Evolutionary conservation across 2,888 invertebrate genomes (phyloP), one percentile per base, ranked within the genome.

Genomic region (Tachina fera): DNA sequence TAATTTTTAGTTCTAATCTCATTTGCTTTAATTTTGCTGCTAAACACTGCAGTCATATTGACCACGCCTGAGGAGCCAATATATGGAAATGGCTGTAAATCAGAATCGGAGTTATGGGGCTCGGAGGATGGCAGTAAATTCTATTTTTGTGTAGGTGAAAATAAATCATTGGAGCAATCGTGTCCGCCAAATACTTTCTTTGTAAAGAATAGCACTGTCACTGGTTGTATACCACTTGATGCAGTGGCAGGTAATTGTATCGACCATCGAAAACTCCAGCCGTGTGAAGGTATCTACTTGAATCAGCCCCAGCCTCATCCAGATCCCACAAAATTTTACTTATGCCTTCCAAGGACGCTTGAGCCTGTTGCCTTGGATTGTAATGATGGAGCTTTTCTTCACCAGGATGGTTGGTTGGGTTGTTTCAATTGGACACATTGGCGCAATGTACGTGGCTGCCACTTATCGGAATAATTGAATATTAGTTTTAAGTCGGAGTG

Each of bases 351-450:
- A 14, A 14, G 9, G 72, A n/a, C 19, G 85, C 74, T 31, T n/a
- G 8, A n/a, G 0, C 87, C 88, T 1, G 5, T 87, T 1, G 56
- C 70, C 16, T 45, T 89, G 43, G 0, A 43, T 3, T 90, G 90
- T 65, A 8, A 65, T 0, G 56, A 41, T 3, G 86, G 87, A 47
- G 90, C 88, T 0, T 90, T 89, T 67, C 67, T 87, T 13, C 78
- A 84, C 4, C 83, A 89, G 65, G 14, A 76, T 9, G 88, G 87
- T 8, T 88, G 70, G n/a, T 14, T 89, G 56, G 90, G 90, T 5
- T 90, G 89, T 51, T 87, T 88, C n/a, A 60, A 83, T 0, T 90
- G 88, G 89, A 0, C 77, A 1, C 1, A 31, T 6, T 90, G 89
- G 89, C 88, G 88, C n/a, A 3, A 1, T 6, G 47, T 87, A 43